Conservation (phyloP, 2,113 vertebrate genomes). For the Colaptes auratus region DNA sequence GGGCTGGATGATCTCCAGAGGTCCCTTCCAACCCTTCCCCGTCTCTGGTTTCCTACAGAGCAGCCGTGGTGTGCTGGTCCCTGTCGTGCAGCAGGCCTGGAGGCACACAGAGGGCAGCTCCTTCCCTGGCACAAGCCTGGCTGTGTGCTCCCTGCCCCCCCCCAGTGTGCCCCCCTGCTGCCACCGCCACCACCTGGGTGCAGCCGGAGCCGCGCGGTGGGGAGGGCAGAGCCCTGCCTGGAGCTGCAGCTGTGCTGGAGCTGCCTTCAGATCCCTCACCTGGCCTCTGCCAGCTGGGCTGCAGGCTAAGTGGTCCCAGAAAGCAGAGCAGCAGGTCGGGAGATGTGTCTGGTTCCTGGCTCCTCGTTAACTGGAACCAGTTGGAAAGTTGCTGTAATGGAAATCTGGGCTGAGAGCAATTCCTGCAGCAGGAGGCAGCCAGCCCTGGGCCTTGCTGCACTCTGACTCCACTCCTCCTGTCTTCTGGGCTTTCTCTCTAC, state of each 20-base stretch:
- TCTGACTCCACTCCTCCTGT: not conserved
- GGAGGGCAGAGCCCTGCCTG: not conserved
- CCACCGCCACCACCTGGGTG: not conserved
- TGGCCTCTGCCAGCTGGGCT: constrained; percentile 35
- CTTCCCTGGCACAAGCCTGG: not conserved
- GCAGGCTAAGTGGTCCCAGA: constrained; percentile 60
- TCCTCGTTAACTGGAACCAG: constrained; percentile 43
- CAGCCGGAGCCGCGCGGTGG: not conserved
- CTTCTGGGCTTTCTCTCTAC: not conserved
- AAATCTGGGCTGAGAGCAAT: not conserved
- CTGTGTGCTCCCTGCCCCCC: not conserved
- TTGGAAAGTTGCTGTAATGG: constrained; percentile 53
- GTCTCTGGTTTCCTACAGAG: too few relatives aligned
- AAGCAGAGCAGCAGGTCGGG: constrained; percentile 24
- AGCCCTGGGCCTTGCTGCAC: not conserved
- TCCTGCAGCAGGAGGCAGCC: constrained; percentile 15
- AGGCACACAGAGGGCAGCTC: accelerated
- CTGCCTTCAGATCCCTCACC: constrained; percentile 33
- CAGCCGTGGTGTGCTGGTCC: not conserved
- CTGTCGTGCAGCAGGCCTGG: accelerated
- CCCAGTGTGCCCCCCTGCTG: not conserved
- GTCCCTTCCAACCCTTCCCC: too few relatives aligned
- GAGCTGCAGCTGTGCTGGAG: not conserved
- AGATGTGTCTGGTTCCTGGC: not conserved
- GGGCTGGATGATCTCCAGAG: too few relatives aligned